phyloP scores from a whole-genome alignment of 2,113 vertebrate genomes.

The Petrocephalus microphthalmus region DNA sequence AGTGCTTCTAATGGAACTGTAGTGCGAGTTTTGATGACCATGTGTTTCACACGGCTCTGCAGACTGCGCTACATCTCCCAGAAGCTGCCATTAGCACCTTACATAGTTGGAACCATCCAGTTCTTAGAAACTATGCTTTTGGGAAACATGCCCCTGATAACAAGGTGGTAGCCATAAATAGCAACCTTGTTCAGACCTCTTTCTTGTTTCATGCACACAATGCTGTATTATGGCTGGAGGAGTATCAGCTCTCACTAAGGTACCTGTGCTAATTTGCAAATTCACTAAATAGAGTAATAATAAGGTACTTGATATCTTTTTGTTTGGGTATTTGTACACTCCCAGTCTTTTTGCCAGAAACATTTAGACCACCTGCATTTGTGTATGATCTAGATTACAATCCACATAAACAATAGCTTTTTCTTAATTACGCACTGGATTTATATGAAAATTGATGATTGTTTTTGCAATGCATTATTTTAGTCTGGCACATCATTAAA shows the following conservation, averaged over 20 bases:
- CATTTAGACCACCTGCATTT: not conserved
- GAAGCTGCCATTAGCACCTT: not conserved
- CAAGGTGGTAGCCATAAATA: not conserved
- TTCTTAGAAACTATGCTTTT: not conserved
- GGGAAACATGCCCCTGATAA: not conserved
- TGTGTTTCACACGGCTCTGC: not conserved
- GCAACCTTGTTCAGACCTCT: not conserved
- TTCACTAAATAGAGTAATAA: not conserved
- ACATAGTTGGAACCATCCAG: too few species aligned
- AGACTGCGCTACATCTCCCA: not conserved
- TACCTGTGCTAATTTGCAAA: not conserved
- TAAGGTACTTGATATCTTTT: too few species aligned
- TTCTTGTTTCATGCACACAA: not conserved
- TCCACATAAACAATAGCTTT: not conserved
- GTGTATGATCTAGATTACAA: not conserved
- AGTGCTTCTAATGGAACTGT: not conserved
- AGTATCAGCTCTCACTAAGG: not conserved
- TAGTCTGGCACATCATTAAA: not conserved
- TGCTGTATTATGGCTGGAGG: not conserved
- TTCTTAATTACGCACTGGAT: not conserved
- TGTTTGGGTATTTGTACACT: too few species aligned
- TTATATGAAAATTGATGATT: not conserved
- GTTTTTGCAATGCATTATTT: not conserved
- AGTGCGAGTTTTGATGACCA: not conserved
- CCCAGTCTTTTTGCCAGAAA: too few species aligned